Evolutionary conservation across 2,113 vertebrate genomes (phyloP), one percentile per base, ranked within the genome.

Genomic region (Pomatorhinus ruficollis): DNA sequence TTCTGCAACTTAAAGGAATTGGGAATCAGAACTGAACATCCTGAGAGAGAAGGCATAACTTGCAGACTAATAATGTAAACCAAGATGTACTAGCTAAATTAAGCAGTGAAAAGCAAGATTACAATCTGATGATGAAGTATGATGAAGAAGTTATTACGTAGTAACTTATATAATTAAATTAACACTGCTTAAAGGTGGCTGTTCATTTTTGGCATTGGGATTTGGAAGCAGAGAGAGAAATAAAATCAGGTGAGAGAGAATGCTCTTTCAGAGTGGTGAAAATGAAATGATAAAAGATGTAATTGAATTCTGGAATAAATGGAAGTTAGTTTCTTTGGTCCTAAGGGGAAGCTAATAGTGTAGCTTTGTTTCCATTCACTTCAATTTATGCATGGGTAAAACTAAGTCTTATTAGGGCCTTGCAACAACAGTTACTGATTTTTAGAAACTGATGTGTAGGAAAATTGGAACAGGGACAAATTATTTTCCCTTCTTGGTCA

Each of bases 141-240:
- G 45, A 91, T 80, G 89, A 89, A 92, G 77, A 76, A 88, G 18
- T 35, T 71, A 8, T 96, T 96, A 80, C 53, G 40, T 92, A 40
- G 30, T 89, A 93, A 83, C 33, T 87, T 89, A 42, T 35, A 56
- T 76, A 83, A 86, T 53, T 10, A 35, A 92, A 72, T 81, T 83
- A 90, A 78, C 2, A 8, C 6, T 81, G 25, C 53, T 50, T 91
- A 78, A 53, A 93, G 53, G n/a, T 65, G 24, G 6, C 53, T 86
- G 66, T 83, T 95, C 22, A 61, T 53, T 94, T 66, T 82, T 92
- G 31, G 28, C 35, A 60, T 53, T 33, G 61, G 53, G 24, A 78
- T 83, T 93, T 49, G 78, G 53, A 93, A 96, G 21, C 28, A 31
- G 53, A 45, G 47, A 82, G 22, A 80, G 22, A 90, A 68, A 74